Evolutionary conservation across 1,140 invertebrate genomes (phyloP), one percentile per base, ranked within the genome.

Genomic region (Drosophila truncata): DNA sequence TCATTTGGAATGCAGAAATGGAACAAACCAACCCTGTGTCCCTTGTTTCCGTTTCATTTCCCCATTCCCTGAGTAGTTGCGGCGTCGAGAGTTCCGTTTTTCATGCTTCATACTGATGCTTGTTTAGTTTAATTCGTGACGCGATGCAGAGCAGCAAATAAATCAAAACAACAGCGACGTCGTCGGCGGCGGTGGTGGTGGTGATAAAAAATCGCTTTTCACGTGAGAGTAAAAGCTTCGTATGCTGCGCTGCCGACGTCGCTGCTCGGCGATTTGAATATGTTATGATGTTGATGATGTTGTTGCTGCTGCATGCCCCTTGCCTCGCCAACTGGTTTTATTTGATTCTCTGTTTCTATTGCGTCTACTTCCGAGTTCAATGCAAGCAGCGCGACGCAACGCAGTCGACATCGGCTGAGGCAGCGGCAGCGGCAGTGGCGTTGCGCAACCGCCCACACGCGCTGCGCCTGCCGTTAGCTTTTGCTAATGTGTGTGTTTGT

Each of bases 201-300:
- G 57, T 39, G 50, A 76, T 57, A 76, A 77, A 77, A 77, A 49
- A 54, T 73, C 69, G 69, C 80, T 87, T 87, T 87, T 78, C 84
- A 87, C 80, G 84, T 87, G 84, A 87, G 84, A 87, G 84, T 87
- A 87, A 87, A 87, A 87, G 84, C 84, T 70, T 10, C 29, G 37
- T 29, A 27, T 61, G 58, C 55, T 37, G 64, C 52, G 42, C 55
- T 49, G 54, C 25, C 41, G 70, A 35, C 37, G 70, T 29, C n/a
- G 65, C 7, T 39, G 77, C 31, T 47, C 63, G 55, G 70, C 84
- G 84, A 80, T 87, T 87, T 87, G 77, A 87, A 87, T 87, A 88
- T 87, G 84, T 87, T 87, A 87, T 87, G 84, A 87, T 88, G 84
- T 78, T 88, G 83, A 87, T 87, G 84, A 87, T 88, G 84, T 83